Conservation (phyloP, 2,888 invertebrate species). For the Drosophila mimica region DNA sequence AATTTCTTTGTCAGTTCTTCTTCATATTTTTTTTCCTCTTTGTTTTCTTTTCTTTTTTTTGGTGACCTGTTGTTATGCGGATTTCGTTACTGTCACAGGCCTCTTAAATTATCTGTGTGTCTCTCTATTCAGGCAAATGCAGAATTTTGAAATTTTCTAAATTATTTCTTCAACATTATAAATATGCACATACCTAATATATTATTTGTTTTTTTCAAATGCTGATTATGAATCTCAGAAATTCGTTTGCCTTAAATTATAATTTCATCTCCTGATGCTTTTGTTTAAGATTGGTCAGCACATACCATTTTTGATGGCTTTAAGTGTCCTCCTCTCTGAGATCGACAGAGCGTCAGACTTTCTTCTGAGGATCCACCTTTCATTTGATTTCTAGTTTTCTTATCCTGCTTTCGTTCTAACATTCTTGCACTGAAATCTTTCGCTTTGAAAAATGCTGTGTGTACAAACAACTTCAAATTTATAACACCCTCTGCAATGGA, state of each 20-base stretch:
- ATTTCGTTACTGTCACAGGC: constrained; percentile 36
- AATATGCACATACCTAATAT: constrained; percentile 47
- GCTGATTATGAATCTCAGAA: neutral
- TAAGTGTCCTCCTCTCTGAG: neutral
- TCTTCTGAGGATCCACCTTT: neutral
- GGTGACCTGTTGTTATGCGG: constrained; percentile 40
- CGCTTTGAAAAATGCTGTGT: neutral
- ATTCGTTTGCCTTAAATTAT: neutral
- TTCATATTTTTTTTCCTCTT: neutral
- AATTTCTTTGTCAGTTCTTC: constrained; percentile 44
- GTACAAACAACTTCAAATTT: neutral
- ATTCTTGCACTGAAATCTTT: neutral
- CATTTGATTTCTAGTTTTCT: neutral
- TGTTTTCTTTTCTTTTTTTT: neutral
- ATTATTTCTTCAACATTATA: constrained; percentile 26
- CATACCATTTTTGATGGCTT: neutral
- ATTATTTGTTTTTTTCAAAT: constrained; percentile 6
- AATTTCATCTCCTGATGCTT: neutral
- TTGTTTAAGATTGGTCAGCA: neutral
- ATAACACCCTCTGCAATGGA: neutral
- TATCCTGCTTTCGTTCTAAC: neutral
- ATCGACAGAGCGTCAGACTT: neutral
- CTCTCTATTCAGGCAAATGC: constrained; percentile 22
- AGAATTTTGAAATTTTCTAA: constrained; percentile 27
- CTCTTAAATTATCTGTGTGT: constrained; percentile 30